Conservation (phyloP, 2,797 vertebrate species). For the Tenualosa ilisha region DNA sequence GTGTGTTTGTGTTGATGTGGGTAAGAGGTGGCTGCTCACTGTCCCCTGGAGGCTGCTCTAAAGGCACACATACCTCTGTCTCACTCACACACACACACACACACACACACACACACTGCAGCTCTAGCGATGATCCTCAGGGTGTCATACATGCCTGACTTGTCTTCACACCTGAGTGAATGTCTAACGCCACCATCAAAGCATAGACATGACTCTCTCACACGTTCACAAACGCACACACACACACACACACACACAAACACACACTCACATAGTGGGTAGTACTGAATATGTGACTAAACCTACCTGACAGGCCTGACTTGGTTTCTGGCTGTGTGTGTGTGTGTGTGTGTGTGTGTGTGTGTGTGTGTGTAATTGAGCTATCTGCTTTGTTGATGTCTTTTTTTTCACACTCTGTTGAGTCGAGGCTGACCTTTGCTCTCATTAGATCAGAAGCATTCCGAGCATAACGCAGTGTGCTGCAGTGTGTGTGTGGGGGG, state of each 20-base stretch:
- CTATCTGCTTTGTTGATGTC: slow-evolving; percentile 45
- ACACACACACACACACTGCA: slow-evolving; percentile 5
- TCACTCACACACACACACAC: slow-evolving; percentile 9
- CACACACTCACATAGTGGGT: slow-evolving; percentile 36
- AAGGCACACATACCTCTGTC: slow-evolving; percentile 43
- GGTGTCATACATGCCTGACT: slow-evolving; percentile 51
- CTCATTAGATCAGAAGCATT: slow-evolving; percentile 43
- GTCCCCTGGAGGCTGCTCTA: background rate
- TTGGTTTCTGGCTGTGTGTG: slow-evolving; percentile 57
- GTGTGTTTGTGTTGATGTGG: slow-evolving; percentile 20
- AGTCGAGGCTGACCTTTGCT: slow-evolving; percentile 55
- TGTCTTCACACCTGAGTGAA: slow-evolving; percentile 36
- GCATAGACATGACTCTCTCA: slow-evolving; percentile 35
- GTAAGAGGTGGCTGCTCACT: background rate
- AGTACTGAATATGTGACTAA: slow-evolving; percentile 54
- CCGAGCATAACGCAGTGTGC: background rate
- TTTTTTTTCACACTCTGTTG: slow-evolving; percentile 50
- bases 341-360: slow-evolving; percentile 11
- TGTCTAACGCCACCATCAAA: slow-evolving; percentile 69
- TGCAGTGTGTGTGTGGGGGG: background rate
- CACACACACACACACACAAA: slow-evolving; percentile 18
- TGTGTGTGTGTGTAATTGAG: background rate
- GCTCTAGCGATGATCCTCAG: background rate
- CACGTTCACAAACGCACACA: background rate
- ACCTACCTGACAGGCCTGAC: slow-evolving; percentile 66